Conservation (phyloP, 2,888 invertebrate genomes). For the Papilio demoleus region DNA sequence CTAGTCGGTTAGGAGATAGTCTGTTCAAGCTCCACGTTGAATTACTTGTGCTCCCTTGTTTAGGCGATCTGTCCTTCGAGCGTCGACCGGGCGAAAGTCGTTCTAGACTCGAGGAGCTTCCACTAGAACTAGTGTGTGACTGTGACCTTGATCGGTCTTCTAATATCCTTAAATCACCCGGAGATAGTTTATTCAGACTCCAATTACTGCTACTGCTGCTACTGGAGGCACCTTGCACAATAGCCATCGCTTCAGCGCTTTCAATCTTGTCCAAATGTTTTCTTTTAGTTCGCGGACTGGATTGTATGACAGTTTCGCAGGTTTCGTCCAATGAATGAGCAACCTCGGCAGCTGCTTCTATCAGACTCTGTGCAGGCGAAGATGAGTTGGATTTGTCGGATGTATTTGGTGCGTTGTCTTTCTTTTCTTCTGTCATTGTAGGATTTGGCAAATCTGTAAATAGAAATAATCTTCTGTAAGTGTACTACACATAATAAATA, state of each 20-base stretch:
- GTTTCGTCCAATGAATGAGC: slow-evolving; percentile 87
- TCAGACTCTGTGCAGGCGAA: slow-evolving; percentile 73
- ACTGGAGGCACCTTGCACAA: slow-evolving; percentile 77
- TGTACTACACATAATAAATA: neutral
- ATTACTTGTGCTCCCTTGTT: slow-evolving; percentile 78
- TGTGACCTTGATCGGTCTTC: slow-evolving; percentile 78
- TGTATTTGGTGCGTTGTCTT: slow-evolving; percentile 56
- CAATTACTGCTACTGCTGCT: slow-evolving; percentile 82
- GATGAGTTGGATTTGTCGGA: slow-evolving; percentile 60
- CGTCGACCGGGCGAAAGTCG: slow-evolving; percentile 77
- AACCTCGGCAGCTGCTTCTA: slow-evolving; percentile 87
- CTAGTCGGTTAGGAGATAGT: slow-evolving; percentile 77
- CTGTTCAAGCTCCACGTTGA: slow-evolving; percentile 81
- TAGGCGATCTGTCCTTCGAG: slow-evolving; percentile 80
- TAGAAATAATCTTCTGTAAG: slow-evolving; percentile 39
- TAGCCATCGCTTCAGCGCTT: slow-evolving; percentile 74
- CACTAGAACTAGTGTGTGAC: slow-evolving; percentile 80
- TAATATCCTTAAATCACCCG: slow-evolving; percentile 77
- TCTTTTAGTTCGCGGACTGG: slow-evolving; percentile 82
- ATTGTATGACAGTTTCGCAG: slow-evolving; percentile 86
- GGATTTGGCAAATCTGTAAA: slow-evolving; percentile 63
- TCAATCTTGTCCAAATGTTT: slow-evolving; percentile 80
- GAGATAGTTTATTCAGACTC: slow-evolving; percentile 80
- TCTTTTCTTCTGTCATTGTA: slow-evolving; percentile 54
- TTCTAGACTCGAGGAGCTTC: slow-evolving; percentile 79